Evolutionary conservation across 2,797 vertebrate species (phyloP).

Genomic region (Agapornis canus): DNA sequence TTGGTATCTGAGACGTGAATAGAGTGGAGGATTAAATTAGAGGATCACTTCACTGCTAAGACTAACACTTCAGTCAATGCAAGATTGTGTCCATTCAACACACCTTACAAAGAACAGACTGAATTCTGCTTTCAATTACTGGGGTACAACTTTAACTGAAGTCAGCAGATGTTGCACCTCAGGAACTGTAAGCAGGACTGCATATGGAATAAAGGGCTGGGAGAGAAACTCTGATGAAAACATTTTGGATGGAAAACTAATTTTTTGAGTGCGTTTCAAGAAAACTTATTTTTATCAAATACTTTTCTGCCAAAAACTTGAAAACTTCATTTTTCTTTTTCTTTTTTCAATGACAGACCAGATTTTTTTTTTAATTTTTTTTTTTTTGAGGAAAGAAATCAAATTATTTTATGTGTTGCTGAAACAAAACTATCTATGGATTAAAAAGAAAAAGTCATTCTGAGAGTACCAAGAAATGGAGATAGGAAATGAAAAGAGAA

Average conservation of each 20-base stretch:
- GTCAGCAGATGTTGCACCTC: constrained; percentile 61
- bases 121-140: constrained; percentile 66
- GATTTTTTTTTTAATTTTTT: too few relatives aligned
- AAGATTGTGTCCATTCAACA: constrained; percentile 32
- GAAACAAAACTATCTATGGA: neutral
- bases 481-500: neutral
- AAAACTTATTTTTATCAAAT: neutral
- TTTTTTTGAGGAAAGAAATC: neutral
- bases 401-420: neutral
- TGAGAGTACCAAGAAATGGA: neutral
- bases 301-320: neutral
- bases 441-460: neutral
- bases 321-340: neutral
- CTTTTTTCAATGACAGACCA: neutral
- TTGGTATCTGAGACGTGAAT: neutral
- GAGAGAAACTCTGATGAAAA: constrained; percentile 25
- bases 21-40: constrained; percentile 40
- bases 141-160: constrained; percentile 58
- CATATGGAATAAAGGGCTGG: neutral
- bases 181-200: constrained; percentile 43
- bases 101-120: constrained; percentile 53
- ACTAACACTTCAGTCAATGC: constrained; percentile 41
- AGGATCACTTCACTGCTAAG: constrained; percentile 45
- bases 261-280: neutral
- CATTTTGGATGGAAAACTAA: constrained; percentile 13